Conservation (phyloP, 2,888 invertebrate species). For the Tridacna gigas region DNA sequence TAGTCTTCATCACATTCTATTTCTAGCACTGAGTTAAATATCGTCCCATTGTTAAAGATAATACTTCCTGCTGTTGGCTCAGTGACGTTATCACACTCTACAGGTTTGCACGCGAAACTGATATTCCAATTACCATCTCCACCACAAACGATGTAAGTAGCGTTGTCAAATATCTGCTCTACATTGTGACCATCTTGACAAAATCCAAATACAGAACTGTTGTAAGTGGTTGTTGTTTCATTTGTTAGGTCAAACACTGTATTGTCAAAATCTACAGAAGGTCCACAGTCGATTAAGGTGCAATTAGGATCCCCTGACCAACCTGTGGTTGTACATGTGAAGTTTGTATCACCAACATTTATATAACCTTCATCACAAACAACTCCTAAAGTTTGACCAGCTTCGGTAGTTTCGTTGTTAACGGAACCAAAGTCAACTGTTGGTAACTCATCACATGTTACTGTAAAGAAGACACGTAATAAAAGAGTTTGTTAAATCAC, state of each 20-base stretch:
- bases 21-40: background rate
- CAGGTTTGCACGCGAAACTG: conserved; percentile 4
- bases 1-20: conserved; percentile 22
- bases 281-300: background rate
- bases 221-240: background rate
- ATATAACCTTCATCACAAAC: background rate
- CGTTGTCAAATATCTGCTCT: background rate
- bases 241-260: background rate
- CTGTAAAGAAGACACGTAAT: no score
- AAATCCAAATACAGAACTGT: background rate
- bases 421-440: background rate
- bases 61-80: background rate
- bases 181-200: background rate
- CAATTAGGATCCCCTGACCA: conserved; percentile 7
- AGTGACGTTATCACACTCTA: background rate
- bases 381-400: background rate
- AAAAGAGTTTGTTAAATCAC: no score
- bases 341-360: conserved; percentile 7
- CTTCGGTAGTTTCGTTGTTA: background rate
- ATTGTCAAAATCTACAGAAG: background rate
- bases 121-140: conserved; percentile 7
- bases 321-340: conserved; percentile 6
- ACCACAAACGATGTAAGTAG: background rate
- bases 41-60: conserved; percentile 2
- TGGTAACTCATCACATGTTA: background rate